These are phyloP conservation scores for Neogobius melanostomus DNA, from an alignment of 2,113 vertebrate genomes.

Conservation along the genomic window DNA sequence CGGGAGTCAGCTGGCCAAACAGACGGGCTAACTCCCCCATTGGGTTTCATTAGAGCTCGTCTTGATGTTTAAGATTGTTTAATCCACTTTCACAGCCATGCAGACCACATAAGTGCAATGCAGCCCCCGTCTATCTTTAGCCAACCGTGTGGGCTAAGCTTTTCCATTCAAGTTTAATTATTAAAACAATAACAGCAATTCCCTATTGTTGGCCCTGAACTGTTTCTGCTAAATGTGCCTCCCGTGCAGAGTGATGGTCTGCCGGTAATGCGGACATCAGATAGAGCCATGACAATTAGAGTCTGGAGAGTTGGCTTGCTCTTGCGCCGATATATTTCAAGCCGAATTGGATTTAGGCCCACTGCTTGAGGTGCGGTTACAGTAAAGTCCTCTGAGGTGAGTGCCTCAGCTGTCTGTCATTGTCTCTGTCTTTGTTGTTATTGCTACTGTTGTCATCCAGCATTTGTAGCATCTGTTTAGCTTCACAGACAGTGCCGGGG, in stretches of 20 bases:
- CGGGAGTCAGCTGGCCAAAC: conserved; percentile 75
- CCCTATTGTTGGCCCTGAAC: conserved; percentile 28
- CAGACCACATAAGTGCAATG: conserved; percentile 54
- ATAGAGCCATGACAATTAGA: conserved; percentile 35
- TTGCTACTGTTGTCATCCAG: conserved; percentile 44
- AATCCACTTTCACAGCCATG: conserved; percentile 73
- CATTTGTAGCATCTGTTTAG: conserved; percentile 44
- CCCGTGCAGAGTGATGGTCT: background rate
- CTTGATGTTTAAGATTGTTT: conserved; percentile 72
- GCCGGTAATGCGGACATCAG: conserved; percentile 13
- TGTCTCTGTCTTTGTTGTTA: conserved; percentile 35
- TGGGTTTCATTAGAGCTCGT: conserved; percentile 72
- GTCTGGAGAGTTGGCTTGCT: conserved; percentile 22
- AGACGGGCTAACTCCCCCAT: conserved; percentile 68
- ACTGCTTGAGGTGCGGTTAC: conserved; percentile 52
- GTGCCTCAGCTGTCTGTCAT: conserved; percentile 43
- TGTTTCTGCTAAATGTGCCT: conserved; percentile 15
- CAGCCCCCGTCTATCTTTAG: conserved; percentile 64
- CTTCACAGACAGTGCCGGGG: conserved; percentile 37
- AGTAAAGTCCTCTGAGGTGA: conserved; percentile 52
- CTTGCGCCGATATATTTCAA: background rate
- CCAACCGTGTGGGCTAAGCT: conserved; percentile 30
- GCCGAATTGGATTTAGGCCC: conserved; percentile 16
- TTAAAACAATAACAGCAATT: conserved; percentile 52
- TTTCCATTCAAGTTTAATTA: conserved; percentile 52